A percentile compares a stretch with the other conserved stretches of the same genome.
These are phyloP conservation scores for Philaethria dido DNA, from an alignment of 2,888 invertebrate genomes.

Conservation along the genomic window DNA sequence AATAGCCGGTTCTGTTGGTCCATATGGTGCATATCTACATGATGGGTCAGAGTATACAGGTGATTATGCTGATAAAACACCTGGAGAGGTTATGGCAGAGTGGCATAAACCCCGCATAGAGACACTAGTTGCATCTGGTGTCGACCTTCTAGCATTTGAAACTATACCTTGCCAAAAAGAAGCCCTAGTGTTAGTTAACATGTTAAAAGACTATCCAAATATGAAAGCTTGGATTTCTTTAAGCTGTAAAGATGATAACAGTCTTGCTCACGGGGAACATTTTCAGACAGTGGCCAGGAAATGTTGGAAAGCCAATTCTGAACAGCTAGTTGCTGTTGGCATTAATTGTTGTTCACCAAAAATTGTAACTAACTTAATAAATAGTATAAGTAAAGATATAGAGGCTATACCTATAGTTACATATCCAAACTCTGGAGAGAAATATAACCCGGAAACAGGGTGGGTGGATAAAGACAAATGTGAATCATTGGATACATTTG, in stretches of 20 bases:
- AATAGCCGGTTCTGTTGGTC: slow-evolving; percentile 94
- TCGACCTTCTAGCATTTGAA: slow-evolving; percentile 94
- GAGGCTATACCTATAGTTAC: slow-evolving; percentile 88
- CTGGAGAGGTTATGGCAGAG: slow-evolving; percentile 85
- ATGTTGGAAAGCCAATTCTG: slow-evolving; percentile 86
- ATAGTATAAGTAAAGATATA: slow-evolving; percentile 56
- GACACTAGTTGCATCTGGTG: slow-evolving; percentile 89
- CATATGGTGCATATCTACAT: slow-evolving; percentile 94
- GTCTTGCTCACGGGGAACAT: slow-evolving; percentile 89
- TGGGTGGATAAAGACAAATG: slow-evolving; percentile 87
- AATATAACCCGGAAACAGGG: slow-evolving; percentile 85
- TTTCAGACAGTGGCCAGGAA: slow-evolving; percentile 86
- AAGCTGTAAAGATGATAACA: slow-evolving; percentile 87
- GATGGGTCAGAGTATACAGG: slow-evolving; percentile 97
- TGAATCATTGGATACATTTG: slow-evolving; percentile 86
- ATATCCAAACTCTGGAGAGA: slow-evolving; percentile 96
- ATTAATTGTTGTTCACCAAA: slow-evolving; percentile 89
- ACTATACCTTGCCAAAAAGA: slow-evolving; percentile 94
- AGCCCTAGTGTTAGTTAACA: slow-evolving; percentile 89
- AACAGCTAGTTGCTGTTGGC: slow-evolving; percentile 90
- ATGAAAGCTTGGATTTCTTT: slow-evolving; percentile 95
- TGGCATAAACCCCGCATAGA: slow-evolving; percentile 94
- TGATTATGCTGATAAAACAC: slow-evolving; percentile 86
- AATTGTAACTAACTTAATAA: slow-evolving; percentile 62
- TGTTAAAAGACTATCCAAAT: slow-evolving; percentile 90